Percentiles rank a stretch among this genome's conserved stretches.
phyloP scores from a whole-genome alignment of 1,140 invertebrate species.

The Tribolium castaneum region DNA sequence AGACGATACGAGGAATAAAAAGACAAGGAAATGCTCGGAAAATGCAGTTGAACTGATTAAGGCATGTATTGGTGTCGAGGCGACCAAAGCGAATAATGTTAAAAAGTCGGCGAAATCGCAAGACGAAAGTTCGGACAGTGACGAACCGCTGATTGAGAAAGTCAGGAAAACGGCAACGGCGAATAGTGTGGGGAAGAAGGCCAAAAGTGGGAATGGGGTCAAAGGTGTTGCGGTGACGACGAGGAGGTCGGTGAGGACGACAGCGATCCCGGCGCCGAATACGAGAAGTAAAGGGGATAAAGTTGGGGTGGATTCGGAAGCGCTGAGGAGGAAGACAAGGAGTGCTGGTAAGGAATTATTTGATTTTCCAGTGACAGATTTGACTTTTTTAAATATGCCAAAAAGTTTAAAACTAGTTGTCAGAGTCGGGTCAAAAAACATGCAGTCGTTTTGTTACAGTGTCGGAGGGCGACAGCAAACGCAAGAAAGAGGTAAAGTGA shows the following conservation, averaged over 20 bases:
- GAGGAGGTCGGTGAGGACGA: slow-evolving; percentile 55
- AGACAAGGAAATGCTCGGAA: slow-evolving; percentile 73
- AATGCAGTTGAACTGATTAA: slow-evolving; percentile 76
- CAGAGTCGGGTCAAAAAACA: too few species aligned
- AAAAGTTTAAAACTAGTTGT: too few species aligned
- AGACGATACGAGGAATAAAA: slow-evolving; percentile 63
- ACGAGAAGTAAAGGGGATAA: slow-evolving; percentile 61
- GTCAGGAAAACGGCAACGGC: slow-evolving; percentile 66
- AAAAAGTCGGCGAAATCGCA: slow-evolving; percentile 56
- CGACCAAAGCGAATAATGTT: slow-evolving; percentile 54
- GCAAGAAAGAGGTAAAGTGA: slow-evolving; percentile 64
- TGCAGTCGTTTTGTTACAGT: slow-evolving; percentile 48
- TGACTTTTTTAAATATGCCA: too few species aligned
- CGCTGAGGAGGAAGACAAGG: slow-evolving; percentile 70
- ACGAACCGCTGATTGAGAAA: slow-evolving; percentile 83
- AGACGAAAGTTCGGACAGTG: slow-evolving; percentile 78
- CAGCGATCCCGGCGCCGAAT: slow-evolving; percentile 56
- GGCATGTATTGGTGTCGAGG: slow-evolving; percentile 74
- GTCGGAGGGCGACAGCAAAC: slow-evolving; percentile 61
- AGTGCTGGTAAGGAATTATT: slow-evolving; percentile 68
- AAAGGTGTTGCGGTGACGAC: slow-evolving; percentile 55
- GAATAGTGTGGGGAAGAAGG: slow-evolving; percentile 31
- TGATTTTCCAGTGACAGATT: too few species aligned
- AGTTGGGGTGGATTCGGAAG: slow-evolving; percentile 54
- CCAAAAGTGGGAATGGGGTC: slow-evolving; percentile 26